Evolutionary conservation across 2,113 vertebrate genomes (phyloP).

Genomic region (Syngnathus floridae): DNA sequence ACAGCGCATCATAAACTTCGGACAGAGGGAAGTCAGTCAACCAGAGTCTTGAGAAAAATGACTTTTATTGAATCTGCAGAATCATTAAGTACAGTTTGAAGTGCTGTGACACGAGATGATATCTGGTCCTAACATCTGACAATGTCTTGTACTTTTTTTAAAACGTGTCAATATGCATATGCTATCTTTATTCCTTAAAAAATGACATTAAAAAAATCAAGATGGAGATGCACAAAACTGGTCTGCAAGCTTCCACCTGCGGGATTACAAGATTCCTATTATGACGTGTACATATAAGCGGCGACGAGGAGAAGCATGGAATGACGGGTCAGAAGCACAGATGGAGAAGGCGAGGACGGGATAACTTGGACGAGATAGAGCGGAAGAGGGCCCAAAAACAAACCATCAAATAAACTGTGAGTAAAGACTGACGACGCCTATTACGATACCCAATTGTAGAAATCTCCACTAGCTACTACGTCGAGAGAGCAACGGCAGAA

Average conservation of each 20-base stretch:
- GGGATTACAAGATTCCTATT: conserved; percentile 55
- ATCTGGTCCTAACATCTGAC: conserved; percentile 59
- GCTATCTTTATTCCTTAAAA: conserved; percentile 44
- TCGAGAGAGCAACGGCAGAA: conserved; percentile 35
- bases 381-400: background rate
- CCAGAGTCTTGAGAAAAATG: conserved; percentile 61
- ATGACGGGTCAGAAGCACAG: conserved; percentile 51
- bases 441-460: conserved; percentile 60
- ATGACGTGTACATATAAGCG: conserved; percentile 48
- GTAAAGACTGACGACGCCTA: conserved; percentile 16
- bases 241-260: conserved; percentile 53
- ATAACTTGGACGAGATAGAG: conserved; percentile 17
- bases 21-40: background rate
- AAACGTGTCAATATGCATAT: conserved; percentile 56
- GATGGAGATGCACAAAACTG: conserved; percentile 62
- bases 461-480: conserved; percentile 60
- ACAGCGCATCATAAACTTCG: background rate
- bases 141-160: conserved; percentile 25
- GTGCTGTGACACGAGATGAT: conserved; percentile 69
- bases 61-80: conserved; percentile 74
- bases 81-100: conserved; percentile 69
- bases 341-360: conserved; percentile 28
- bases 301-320: conserved; percentile 3
- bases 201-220: conserved; percentile 60
- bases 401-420: conserved; percentile 4